Conservation (phyloP, 2,888 invertebrate genomes). For the Hedychridium roseum region DNA sequence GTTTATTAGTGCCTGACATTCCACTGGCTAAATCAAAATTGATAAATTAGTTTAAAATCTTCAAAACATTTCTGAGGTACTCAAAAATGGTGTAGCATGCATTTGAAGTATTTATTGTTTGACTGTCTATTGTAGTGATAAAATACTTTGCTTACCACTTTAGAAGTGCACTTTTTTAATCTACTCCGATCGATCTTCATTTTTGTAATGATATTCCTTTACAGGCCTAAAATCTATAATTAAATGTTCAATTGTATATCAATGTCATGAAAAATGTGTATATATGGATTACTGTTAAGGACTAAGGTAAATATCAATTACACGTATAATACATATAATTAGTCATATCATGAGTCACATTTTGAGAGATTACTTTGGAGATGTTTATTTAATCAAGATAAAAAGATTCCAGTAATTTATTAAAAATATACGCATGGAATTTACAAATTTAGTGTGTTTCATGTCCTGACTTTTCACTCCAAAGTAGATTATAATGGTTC, state of each 20-base stretch:
- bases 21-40: slow-evolving; percentile 69
- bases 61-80: too few species aligned
- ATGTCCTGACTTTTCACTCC: too few species aligned
- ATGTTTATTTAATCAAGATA: background rate
- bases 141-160: slow-evolving; percentile 69
- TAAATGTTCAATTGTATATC: too few species aligned
- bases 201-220: slow-evolving; percentile 42
- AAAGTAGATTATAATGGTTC: slow-evolving; percentile 1
- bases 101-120: too few species aligned
- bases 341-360: slow-evolving; percentile 1
- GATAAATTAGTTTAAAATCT: slow-evolving; percentile 11
- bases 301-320: background rate
- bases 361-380: too few species aligned
- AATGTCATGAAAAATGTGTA: too few species aligned
- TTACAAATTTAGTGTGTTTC: too few species aligned
- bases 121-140: slow-evolving; percentile 2
- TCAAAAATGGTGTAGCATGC: too few species aligned
- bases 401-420: background rate
- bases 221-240: slow-evolving; percentile 48
- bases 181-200: slow-evolving; percentile 87
- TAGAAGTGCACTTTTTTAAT: slow-evolving; percentile 83
- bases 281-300: background rate
- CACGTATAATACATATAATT: slow-evolving; percentile 1
- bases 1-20: slow-evolving; percentile 80
- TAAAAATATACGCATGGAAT: background rate